Base-by-base conservation (phyloP, 35 echinoderm and acorn worm genomes). In the Acanthaster planci region DNA sequence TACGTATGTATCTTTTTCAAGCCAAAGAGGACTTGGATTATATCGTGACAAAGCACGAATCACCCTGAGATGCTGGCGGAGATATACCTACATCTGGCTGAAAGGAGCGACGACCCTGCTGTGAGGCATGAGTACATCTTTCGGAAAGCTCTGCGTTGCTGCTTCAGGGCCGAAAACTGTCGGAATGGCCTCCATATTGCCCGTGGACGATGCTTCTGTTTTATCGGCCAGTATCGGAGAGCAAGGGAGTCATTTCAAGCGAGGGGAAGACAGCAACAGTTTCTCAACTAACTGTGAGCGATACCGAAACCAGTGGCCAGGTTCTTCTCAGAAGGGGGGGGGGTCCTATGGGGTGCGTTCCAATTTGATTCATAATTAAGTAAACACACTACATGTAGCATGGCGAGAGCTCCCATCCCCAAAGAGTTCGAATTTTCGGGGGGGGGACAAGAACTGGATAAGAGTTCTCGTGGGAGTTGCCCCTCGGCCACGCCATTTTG, bases 21-120 rank as follows among this genome's bases (percentile, higher is more conserved):
- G 64, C 64, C 9, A 72, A 72, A 72, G n/a, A n/a, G 14, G 64
- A 72, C 64, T 72, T 72, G 34, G 64, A 72, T 19, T 29, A 31
- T 26, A 72, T 72, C 64, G 14, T 72, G 18, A 3, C 23, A 29
- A 34, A 72, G 34, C 64, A 72, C 34, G 64, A 31, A 31, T 72
- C 64, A 8, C 64, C 18, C 2, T 72, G 2, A 26, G 64, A 72
- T 72, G 26, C 64, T 72, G 2, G 64, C 64, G 22, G 64, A 72
- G 14, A 26, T 35, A 10, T 72, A 72, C 64, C 34, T 31, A 31
- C 64, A 31, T 2, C 18, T 72, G 26, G 64, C 64, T 72, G 30
- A 35, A 26, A 35, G 10, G 14, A 31, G 21, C 8, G 34, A 0
- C 64, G 0, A 16, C 64, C 12, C 42, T 6, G 42, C 12, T 6